These are phyloP conservation scores for Parapsyche elsis DNA, from an alignment of 1,140 invertebrate genomes.

Conservation along the genomic window DNA sequence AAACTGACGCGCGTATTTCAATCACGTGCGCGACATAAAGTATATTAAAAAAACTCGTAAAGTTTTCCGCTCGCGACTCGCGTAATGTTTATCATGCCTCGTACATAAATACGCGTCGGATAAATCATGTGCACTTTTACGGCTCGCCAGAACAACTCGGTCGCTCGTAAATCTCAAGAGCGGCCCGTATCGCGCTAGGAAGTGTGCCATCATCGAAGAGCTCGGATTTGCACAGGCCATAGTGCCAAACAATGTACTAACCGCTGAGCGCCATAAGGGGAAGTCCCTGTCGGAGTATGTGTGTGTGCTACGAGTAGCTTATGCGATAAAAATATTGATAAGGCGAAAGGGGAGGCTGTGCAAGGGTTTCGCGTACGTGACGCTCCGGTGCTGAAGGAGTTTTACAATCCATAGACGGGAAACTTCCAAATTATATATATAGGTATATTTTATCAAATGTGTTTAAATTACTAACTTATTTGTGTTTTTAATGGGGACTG, in stretches of 20 bases:
- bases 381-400: too few relatives aligned
- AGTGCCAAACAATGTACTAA: slow-evolving; percentile 32
- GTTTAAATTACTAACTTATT: too few relatives aligned
- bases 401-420: too few relatives aligned
- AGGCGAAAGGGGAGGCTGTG: too few relatives aligned
- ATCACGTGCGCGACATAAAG: slow-evolving; percentile 9
- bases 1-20: background rate
- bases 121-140: slow-evolving; percentile 40
- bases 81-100: slow-evolving; percentile 19
- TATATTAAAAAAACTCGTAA: slow-evolving; percentile 24
- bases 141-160: slow-evolving; percentile 2
- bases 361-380: too few relatives aligned
- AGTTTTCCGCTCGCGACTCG: background rate
- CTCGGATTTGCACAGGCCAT: background rate
- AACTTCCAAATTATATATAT: too few relatives aligned
- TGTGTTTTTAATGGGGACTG: too few relatives aligned
- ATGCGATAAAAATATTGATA: slow-evolving; percentile 5
- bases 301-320: background rate
- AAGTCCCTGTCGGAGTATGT: too few relatives aligned
- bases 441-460: too few relatives aligned
- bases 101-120: slow-evolving; percentile 11
- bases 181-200: background rate
- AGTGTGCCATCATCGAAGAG: background rate
- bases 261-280: background rate
- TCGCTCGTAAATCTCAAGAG: slow-evolving; percentile 22